Conservation (phyloP, 2,113 vertebrate genomes). For the Caranx ignobilis region DNA sequence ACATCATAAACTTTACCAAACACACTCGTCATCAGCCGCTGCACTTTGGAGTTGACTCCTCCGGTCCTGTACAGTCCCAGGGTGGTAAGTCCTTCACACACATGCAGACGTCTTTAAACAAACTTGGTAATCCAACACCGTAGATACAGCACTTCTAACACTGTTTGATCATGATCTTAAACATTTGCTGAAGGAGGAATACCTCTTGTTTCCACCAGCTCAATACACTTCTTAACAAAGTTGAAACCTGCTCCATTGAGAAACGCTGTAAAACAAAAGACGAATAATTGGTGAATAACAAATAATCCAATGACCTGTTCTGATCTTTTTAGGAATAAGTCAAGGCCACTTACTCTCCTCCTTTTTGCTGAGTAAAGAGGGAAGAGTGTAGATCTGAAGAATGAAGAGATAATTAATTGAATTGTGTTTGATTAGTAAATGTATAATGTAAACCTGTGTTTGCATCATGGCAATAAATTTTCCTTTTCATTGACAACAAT, state of each 20-base stretch:
- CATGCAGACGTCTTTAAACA: neutral
- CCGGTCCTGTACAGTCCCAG: constrained; percentile 96
- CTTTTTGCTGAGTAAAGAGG: constrained; percentile 97
- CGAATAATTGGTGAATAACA: neutral
- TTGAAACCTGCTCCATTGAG: constrained; percentile 95
- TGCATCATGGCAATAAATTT: neutral
- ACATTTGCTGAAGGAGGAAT: constrained; percentile 23
- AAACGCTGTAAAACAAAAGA: constrained; percentile 86
- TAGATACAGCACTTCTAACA: neutral
- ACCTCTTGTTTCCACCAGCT: constrained; percentile 94
- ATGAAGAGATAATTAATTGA: neutral
- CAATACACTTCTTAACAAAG: constrained; percentile 94
- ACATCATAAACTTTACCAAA: constrained; percentile 87
- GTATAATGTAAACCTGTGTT: neutral
- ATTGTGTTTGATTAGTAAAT: neutral
- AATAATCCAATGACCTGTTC: neutral
- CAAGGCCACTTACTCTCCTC: constrained; percentile 93
- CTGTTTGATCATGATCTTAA: neutral
- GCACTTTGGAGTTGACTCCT: constrained; percentile 98
- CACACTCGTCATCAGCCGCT: constrained; percentile 94
- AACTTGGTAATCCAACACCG: neutral
- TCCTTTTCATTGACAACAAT: neutral
- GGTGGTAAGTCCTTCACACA: constrained; percentile 89
- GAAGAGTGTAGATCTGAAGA: constrained; percentile 94
- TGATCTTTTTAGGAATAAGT: neutral